phyloP scores from a whole-genome alignment of 2,888 invertebrate genomes.

The Cremastinae sp. region DNA sequence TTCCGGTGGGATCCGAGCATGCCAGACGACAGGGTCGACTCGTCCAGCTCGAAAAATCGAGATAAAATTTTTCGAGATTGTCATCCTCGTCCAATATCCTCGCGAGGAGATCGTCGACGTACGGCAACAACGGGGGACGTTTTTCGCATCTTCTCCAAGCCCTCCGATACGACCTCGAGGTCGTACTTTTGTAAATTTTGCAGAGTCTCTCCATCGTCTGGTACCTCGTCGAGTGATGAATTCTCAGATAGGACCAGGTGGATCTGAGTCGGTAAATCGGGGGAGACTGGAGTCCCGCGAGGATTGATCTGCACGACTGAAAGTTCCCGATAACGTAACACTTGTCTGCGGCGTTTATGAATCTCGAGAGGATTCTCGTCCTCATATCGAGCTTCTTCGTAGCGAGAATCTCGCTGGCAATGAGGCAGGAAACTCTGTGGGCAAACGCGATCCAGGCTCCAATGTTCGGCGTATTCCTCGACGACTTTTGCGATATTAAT shows the following conservation, averaged over 20 bases:
- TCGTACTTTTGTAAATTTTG: conserved; percentile 80
- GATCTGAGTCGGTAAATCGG: conserved; percentile 81
- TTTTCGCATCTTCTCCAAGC: conserved; percentile 79
- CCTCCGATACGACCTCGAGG: conserved; percentile 78
- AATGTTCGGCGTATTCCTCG: conserved; percentile 82
- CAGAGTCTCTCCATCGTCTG: conserved; percentile 81
- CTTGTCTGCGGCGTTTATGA: conserved; percentile 82
- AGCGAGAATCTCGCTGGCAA: conserved; percentile 81
- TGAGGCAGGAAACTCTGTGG: conserved; percentile 81
- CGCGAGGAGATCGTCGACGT: conserved; percentile 80
- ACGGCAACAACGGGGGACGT: conserved; percentile 80
- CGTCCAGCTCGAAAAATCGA: not conserved
- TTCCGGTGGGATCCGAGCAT: not conserved
- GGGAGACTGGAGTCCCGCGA: conserved; percentile 82
- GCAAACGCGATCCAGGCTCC: conserved; percentile 82
- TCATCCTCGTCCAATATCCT: conserved; percentile 79
- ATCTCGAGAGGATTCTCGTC: conserved; percentile 82
- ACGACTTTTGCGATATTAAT: conserved; percentile 79
- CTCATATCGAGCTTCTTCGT: conserved; percentile 76
- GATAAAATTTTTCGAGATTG: conserved; percentile 32
- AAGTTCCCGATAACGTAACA: conserved; percentile 82
- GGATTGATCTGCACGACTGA: conserved; percentile 82
- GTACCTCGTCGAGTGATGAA: conserved; percentile 82
- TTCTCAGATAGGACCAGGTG: conserved; percentile 82
- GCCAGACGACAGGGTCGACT: conserved; percentile 8